Conservation (phyloP, 2,113 vertebrate genomes). For the Gavialis gangeticus region DNA sequence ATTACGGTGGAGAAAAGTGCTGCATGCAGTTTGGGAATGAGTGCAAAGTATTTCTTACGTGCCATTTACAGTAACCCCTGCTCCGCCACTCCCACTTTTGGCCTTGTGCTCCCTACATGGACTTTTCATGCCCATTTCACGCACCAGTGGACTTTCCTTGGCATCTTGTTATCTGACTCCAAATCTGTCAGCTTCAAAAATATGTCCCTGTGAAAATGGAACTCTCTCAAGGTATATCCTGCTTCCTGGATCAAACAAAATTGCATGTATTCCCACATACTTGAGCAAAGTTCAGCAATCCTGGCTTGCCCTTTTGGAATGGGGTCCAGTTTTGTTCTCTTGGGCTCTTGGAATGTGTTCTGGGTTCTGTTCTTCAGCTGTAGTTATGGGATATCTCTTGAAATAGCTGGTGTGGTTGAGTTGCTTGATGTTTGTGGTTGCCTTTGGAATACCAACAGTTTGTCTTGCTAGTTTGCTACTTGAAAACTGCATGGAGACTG, state of each 20-base stretch:
- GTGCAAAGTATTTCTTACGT: neutral
- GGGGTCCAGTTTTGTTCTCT: neutral
- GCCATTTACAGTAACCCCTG: neutral
- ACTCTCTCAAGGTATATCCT: neutral
- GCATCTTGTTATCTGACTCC: neutral
- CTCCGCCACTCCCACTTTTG: neutral
- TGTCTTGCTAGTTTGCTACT: neutral
- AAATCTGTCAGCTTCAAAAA: neutral
- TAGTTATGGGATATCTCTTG: neutral
- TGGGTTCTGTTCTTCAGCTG: neutral
- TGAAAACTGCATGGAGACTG: accelerated
- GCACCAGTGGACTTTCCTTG: neutral
- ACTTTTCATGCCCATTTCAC: neutral
- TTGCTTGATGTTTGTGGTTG: neutral
- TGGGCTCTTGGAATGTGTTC: neutral
- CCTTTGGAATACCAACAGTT: neutral
- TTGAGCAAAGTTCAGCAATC: neutral
- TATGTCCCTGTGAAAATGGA: neutral
- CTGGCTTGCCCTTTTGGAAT: neutral
- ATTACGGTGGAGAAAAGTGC: neutral
- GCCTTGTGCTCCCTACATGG: neutral
- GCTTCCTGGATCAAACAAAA: neutral
- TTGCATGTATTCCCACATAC: neutral
- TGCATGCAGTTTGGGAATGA: neutral
- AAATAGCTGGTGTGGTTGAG: neutral